Percentiles rank a stretch among this genome's conserved stretches.
phyloP scores from a whole-genome alignment of 2,113 vertebrate genomes.

The Pseudolaguvia tuberculata region DNA sequence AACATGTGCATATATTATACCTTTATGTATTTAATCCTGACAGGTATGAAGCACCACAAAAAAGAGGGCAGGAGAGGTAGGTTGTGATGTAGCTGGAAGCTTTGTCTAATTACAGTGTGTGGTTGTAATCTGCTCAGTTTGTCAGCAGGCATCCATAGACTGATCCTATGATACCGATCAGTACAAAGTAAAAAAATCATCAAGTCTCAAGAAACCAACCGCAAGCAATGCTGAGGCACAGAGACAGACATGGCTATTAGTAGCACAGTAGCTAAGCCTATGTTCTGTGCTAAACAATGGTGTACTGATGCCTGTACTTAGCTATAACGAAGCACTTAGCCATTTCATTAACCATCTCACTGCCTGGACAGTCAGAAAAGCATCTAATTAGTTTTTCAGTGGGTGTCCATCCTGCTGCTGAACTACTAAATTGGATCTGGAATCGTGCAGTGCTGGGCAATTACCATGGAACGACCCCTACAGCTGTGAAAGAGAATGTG shows the following conservation, averaged over 20 bases:
- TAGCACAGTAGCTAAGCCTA: no score
- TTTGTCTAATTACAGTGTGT: slow-evolving; percentile 49
- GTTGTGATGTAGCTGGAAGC: slow-evolving; percentile 3
- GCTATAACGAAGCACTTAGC: slow-evolving; percentile 23
- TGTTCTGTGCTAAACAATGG: slow-evolving; percentile 19
- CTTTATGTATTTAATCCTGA: slow-evolving; percentile 3
- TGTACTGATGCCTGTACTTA: slow-evolving; percentile 21
- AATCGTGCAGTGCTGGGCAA: slow-evolving; percentile 57
- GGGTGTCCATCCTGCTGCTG: slow-evolving; percentile 46
- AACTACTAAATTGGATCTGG: slow-evolving; percentile 57
- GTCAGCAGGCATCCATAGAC: slow-evolving; percentile 34
- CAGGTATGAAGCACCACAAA: slow-evolving; percentile 47
- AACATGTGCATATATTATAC: not conserved
- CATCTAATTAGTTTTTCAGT: slow-evolving; percentile 64
- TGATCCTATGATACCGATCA: slow-evolving; percentile 60
- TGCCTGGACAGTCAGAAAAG: slow-evolving; percentile 44
- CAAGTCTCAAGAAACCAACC: not conserved
- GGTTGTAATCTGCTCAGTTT: slow-evolving; percentile 43
- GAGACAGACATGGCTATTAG: not conserved
- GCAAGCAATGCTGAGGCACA: not conserved
- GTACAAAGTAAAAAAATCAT: slow-evolving; percentile 35
- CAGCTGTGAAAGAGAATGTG: slow-evolving; percentile 39
- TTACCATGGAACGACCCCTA: slow-evolving; percentile 56
- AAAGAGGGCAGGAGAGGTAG: slow-evolving; percentile 55
- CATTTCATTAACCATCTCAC: slow-evolving; percentile 51